Conservation (phyloP, 2,888 invertebrate species). For the Andrena haemorrhoa region DNA sequence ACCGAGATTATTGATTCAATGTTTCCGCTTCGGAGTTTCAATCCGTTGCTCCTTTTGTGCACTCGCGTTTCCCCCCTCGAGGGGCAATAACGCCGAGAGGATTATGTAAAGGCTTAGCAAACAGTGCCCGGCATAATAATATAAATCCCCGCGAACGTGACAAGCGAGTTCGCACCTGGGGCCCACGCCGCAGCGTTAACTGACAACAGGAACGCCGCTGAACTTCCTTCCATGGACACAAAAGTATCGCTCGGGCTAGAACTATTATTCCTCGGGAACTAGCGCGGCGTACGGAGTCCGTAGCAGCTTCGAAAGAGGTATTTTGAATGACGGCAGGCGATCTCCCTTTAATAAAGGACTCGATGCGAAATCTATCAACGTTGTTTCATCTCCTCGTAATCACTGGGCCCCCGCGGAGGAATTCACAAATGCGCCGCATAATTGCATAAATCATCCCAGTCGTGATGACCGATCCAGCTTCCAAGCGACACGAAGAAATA, state of each 20-base stretch:
- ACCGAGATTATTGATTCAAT: slow-evolving; percentile 29
- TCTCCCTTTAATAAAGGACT: too few species aligned
- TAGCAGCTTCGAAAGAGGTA: neutral
- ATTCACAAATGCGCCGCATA: slow-evolving; percentile 36
- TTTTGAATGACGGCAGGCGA: neutral
- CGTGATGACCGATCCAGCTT: slow-evolving; percentile 52
- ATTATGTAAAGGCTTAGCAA: slow-evolving; percentile 40
- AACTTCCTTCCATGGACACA: neutral
- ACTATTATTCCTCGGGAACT: neutral
- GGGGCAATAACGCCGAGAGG: slow-evolving; percentile 13
- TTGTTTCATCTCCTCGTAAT: slow-evolving; percentile 8
- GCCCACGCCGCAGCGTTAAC: neutral
- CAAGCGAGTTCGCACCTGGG: slow-evolving; percentile 29
- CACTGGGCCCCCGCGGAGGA: slow-evolving; percentile 5
- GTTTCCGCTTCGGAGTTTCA: slow-evolving; percentile 1
- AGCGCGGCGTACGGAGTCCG: neutral
- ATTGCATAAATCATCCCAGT: slow-evolving; percentile 52
- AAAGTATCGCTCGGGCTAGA: neutral
- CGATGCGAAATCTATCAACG: neutral
- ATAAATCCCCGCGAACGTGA: slow-evolving; percentile 36
- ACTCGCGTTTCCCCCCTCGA: neutral
- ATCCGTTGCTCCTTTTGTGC: slow-evolving; percentile 14
- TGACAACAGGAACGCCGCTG: neutral
- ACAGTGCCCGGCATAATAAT: slow-evolving; percentile 27
- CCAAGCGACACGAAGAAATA: slow-evolving; percentile 43